These are phyloP conservation scores for Brachionus angularis DNA, from an alignment of 1,140 invertebrate species.

Conservation along the genomic window DNA sequence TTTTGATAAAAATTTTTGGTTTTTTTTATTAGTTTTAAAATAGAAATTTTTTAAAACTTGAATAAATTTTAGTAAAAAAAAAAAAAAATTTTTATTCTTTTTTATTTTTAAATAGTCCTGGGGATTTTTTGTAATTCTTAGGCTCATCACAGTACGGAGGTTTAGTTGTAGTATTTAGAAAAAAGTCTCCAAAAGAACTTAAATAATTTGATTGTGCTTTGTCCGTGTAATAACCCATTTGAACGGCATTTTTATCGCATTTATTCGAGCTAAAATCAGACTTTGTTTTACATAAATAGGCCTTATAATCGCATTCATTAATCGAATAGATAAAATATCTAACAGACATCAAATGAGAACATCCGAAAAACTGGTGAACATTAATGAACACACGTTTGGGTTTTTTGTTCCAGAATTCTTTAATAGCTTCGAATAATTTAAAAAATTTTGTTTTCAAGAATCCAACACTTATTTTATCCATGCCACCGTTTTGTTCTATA, in stretches of 20 bases:
- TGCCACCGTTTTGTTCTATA: no score
- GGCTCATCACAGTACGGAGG: slow-evolving; percentile 18
- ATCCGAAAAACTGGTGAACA: slow-evolving; percentile 36
- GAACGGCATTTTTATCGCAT: no score
- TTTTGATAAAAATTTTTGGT: no score
- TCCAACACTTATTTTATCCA: neutral
- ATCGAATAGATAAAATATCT: slow-evolving; percentile 41
- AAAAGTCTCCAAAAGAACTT: slow-evolving; percentile 29
- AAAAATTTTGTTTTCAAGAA: slow-evolving; percentile 7
- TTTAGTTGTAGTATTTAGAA: neutral
- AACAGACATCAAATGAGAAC: slow-evolving; percentile 31
- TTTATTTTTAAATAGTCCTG: no score
- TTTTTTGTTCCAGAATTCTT: slow-evolving; percentile 6
- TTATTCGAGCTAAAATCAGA: neutral
- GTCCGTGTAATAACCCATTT: slow-evolving; percentile 34
- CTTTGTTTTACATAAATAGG: neutral
- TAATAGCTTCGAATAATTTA: neutral
- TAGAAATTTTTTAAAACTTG: neutral
- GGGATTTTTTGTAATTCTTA: slow-evolving; percentile 10
- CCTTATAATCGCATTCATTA: slow-evolving; percentile 28
- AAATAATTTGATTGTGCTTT: slow-evolving; percentile 6
- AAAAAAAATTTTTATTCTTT: no score
- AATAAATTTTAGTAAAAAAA: neutral
- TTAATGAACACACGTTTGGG: slow-evolving; percentile 1
- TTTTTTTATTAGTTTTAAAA: no score